phyloP scores from a whole-genome alignment of 2,797 vertebrate species.

The Microcaecilia unicolor region DNA sequence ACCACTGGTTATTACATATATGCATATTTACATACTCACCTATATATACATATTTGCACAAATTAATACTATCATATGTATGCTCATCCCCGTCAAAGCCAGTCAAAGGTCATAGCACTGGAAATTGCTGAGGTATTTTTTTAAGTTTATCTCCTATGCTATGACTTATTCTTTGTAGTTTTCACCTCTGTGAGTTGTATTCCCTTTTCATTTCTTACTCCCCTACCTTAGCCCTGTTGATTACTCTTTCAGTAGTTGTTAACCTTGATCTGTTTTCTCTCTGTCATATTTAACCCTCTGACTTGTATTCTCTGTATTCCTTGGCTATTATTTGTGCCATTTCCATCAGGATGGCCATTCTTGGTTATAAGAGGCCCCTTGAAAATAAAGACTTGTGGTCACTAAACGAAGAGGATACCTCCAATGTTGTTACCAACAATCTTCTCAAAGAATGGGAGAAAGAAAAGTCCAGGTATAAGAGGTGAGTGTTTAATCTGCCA shows the following conservation, averaged over 20 bases:
- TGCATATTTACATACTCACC: too few relatives aligned
- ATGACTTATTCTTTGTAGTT: too few relatives aligned
- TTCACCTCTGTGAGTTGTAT: background rate
- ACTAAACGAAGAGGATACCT: conserved; percentile 68
- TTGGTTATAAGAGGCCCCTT: conserved; percentile 82
- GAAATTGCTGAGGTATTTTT: too few relatives aligned
- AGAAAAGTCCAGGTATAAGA: conserved; percentile 5
- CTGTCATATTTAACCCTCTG: conserved; percentile 3
- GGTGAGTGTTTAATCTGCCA: too few relatives aligned
- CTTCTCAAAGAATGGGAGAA: conserved; percentile 78
- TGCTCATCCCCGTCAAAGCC: too few relatives aligned
- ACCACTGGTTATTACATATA: too few relatives aligned
- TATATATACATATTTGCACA: too few relatives aligned
- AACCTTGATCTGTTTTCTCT: background rate
- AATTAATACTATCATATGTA: too few relatives aligned
- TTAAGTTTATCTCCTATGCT: too few relatives aligned
- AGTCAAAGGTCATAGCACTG: too few relatives aligned
- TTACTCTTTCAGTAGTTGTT: background rate
- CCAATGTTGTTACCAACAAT: conserved; percentile 58
- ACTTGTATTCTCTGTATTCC: background rate
- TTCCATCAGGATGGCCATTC: conserved; percentile 71
- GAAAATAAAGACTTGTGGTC: conserved; percentile 87
- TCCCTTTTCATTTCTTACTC: background rate
- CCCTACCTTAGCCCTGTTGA: background rate
- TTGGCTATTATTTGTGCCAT: conserved; percentile 7